Base-by-base conservation (phyloP, 2,113 vertebrate genomes). In the Eublepharis macularius region DNA sequence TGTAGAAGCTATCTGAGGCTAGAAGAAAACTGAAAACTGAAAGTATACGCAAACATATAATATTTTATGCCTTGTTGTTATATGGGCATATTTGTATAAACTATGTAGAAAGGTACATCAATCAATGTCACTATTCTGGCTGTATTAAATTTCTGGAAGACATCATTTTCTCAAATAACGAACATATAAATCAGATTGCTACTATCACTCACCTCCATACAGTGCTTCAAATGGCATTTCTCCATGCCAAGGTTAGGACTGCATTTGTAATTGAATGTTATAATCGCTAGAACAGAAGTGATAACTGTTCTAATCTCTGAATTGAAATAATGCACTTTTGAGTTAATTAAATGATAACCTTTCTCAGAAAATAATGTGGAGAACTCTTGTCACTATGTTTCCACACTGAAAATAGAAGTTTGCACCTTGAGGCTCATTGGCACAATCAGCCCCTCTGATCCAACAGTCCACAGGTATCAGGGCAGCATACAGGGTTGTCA, bases 231-330 rank as follows among this genome's bases (percentile, higher is more conserved):
- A n/a, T 21, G 32, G 34, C 0, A 14, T 88, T 90, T 81, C 86
- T 4, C 0, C 73, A 54, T 80, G 82, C 1, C 17, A 90, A 86
- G 45, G 41, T 84, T 41, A 89, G 45, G 7, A 69, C 14, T 87
- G 6, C 26, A 85, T 45, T 36, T 84, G 79, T 76, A 63, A 80
- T 89, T 91, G 80, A 69, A 36, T 90, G 86, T 90, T 81, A 51
- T 57, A 86, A 72, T 47, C 76, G 19, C 21, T 81, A 14, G 1
- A 1, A 54, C 72, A 82, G 69, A 68, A 85, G 57, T 76, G 39
- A 65, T 60, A 80, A 76, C n/a, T 89, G 86, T 89, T 80, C 45
- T 65, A 86, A 72, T 51, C 76, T 29, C 21, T 81, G 2, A 1
- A 54, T 72, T 81, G 72, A 72, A 85, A 65, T 76, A 34, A 65